phyloP scores from a whole-genome alignment of 2,113 vertebrate species.

The Pagrus major region DNA sequence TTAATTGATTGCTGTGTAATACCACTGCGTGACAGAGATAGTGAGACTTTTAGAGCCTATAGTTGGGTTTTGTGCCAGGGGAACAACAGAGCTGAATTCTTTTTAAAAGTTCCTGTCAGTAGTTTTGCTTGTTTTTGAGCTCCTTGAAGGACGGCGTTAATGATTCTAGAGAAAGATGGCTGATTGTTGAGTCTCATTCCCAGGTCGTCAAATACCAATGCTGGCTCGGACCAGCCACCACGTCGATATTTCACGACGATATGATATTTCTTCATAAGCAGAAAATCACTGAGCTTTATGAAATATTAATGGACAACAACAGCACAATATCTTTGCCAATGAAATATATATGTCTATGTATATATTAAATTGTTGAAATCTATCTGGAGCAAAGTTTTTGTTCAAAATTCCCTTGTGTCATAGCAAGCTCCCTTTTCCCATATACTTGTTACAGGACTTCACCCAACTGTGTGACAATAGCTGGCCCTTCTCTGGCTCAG shows the following conservation, averaged over 20 bases:
- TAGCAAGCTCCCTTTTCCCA: not conserved
- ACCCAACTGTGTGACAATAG: too few species aligned
- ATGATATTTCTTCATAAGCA: conserved; percentile 77
- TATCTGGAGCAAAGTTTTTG: not conserved
- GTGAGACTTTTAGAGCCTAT: conserved; percentile 17
- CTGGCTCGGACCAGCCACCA: too few species aligned
- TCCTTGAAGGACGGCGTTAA: too few species aligned
- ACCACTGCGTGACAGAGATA: conserved; percentile 44
- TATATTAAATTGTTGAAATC: not conserved
- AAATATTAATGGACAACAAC: conserved; percentile 83
- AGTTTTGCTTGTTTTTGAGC: too few species aligned
- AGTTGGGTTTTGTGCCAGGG: not conserved
- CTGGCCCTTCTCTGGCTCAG: too few species aligned
- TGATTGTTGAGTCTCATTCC: too few species aligned
- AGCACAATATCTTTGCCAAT: too few species aligned
- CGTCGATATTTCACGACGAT: too few species aligned
- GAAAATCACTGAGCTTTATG: conserved; percentile 81
- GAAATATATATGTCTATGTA: conserved; percentile 1
- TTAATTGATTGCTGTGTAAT: conserved; percentile 74
- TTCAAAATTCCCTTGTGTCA: not conserved
- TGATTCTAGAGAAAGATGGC: too few species aligned
- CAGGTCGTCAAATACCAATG: too few species aligned
- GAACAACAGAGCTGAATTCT: conserved; percentile 1
- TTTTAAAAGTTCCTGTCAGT: too few species aligned
- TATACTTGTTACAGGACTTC: not conserved